Conservation (phyloP, 2,888 invertebrate genomes). For the Proisotoma minuta region DNA sequence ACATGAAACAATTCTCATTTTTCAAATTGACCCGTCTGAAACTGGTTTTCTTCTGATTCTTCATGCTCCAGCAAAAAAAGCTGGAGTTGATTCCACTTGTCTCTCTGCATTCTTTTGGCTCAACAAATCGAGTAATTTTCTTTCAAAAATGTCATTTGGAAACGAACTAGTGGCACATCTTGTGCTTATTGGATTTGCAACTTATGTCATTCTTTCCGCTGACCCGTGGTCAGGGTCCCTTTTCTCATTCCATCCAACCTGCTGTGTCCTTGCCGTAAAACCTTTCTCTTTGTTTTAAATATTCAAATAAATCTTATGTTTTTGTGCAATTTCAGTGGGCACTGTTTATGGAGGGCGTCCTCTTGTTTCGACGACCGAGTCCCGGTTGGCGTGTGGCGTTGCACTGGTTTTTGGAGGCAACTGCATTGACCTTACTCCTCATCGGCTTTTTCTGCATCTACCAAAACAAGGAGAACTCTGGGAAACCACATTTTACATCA, state of each 20-base stretch:
- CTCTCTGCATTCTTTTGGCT: too few relatives aligned
- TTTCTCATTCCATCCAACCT: conserved; percentile 45
- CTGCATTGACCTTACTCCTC: conserved; percentile 21
- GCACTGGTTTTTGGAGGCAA: conserved; percentile 32
- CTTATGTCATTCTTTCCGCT: conserved; percentile 26
- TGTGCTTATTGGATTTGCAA: conserved; percentile 20
- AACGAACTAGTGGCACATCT: conserved; percentile 23
- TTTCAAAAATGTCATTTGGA: neutral
- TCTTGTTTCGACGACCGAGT: too few relatives aligned
- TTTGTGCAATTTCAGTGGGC: conserved; percentile 24
- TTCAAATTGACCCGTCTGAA: too few relatives aligned
- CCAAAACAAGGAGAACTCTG: conserved; percentile 31
- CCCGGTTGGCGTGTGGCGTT: conserved; percentile 28
- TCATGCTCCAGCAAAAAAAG: too few relatives aligned
- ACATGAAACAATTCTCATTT: too few relatives aligned
- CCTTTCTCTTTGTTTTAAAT: neutral
- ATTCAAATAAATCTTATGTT: neutral
- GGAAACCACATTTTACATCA: conserved; percentile 35
- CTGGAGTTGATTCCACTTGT: too few relatives aligned
- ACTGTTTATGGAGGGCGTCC: conserved; percentile 35
- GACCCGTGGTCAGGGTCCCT: conserved; percentile 35
- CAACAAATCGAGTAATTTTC: neutral
- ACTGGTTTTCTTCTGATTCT: too few relatives aligned
- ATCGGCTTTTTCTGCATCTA: conserved; percentile 36
- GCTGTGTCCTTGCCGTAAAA: conserved; percentile 39